Conservation (phyloP, 53 echinoderm and acorn worm genomes). For the Zoroaster sp. region DNA sequence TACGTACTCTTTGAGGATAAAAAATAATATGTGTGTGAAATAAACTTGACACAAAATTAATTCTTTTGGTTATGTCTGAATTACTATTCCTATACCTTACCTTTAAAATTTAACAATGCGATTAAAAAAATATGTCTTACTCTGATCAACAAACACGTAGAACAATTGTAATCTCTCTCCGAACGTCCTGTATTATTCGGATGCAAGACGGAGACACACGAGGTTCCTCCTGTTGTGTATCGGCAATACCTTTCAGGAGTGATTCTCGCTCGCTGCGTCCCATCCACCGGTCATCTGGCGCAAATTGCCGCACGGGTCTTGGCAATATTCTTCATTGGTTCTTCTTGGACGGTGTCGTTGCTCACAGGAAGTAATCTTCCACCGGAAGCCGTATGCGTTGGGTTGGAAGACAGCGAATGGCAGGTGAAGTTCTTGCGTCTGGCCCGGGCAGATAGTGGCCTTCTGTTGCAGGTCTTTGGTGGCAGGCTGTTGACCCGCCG, state of each 20-base stretch:
- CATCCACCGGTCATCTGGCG: neutral
- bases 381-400: neutral
- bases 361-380: neutral
- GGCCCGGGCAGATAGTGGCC: neutral
- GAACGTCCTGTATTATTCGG: neutral
- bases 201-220: neutral
- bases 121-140: too few species aligned
- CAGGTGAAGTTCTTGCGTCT: neutral
- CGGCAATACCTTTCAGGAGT: neutral
- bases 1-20: too few species aligned
- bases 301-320: too few species aligned
- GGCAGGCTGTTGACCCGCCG: neutral
- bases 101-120: too few species aligned
- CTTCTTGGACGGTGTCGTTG: neutral
- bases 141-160: neutral
- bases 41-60: too few species aligned
- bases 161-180: neutral
- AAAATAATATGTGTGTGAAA: too few species aligned
- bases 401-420: neutral
- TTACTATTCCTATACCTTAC: too few species aligned
- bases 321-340: neutral
- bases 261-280: neutral
- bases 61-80: too few species aligned
- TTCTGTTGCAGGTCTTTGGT: neutral
- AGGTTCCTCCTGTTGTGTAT: neutral